These are phyloP conservation scores for Equus quagga DNA, from an alignment of 2,113 vertebrate genomes.

Conservation along the genomic window DNA sequence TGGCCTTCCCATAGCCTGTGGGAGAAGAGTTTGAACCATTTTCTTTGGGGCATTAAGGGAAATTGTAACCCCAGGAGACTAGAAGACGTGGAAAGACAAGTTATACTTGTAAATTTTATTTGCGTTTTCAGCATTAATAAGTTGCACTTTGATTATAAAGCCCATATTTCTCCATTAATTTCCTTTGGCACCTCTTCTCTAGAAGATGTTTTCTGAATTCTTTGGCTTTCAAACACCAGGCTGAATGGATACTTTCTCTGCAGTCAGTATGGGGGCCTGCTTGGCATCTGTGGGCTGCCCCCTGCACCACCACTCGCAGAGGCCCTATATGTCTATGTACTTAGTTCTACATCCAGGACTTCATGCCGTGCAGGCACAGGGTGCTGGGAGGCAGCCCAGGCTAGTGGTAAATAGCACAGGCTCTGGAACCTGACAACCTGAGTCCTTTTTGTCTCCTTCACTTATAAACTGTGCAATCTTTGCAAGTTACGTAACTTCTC, in stretches of 20 bases:
- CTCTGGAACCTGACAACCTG: background rate
- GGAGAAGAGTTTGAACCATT: background rate
- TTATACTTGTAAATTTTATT: background rate
- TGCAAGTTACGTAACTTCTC: background rate
- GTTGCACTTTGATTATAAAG: background rate
- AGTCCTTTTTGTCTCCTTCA: background rate
- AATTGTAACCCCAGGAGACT: background rate
- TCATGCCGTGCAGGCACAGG: background rate
- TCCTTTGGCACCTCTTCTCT: background rate
- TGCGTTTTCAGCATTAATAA: slow-evolving; percentile 17
- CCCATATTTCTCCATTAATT: background rate
- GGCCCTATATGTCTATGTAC: background rate
- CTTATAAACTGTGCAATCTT: background rate
- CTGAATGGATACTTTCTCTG: background rate
- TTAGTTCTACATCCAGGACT: background rate
- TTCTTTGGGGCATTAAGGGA: background rate
- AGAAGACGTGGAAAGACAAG: background rate
- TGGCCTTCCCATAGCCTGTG: background rate
- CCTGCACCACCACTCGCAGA: background rate
- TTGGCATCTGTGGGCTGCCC: background rate
- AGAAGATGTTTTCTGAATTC: slow-evolving; percentile 16
- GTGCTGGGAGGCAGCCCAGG: background rate
- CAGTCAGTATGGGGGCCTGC: background rate
- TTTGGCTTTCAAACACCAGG: background rate
- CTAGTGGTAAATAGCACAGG: background rate